phyloP scores from a whole-genome alignment of 1,140 invertebrate genomes.

The Diplogasteroides magnus region DNA sequence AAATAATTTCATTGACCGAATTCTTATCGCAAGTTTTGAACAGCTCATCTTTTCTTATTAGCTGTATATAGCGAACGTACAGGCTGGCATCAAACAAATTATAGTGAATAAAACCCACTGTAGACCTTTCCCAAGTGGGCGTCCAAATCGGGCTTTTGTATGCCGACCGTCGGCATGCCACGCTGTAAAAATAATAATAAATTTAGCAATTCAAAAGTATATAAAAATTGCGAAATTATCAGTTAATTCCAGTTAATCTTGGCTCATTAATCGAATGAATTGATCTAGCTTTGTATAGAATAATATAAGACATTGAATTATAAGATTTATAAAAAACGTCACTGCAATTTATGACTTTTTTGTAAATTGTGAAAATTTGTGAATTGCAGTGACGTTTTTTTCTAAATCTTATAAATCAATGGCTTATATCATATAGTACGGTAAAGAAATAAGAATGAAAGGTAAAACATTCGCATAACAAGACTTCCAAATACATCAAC shows the following conservation, averaged over 20 bases:
- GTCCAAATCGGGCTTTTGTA: conserved; percentile 50
- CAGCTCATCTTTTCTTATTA: no score
- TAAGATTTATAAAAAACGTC: no score
- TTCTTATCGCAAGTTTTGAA: background rate
- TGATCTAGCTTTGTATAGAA: background rate
- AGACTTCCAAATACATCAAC: no score
- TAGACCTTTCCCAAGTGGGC: conserved; percentile 32
- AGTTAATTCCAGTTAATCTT: background rate
- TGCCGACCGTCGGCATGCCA: conserved; percentile 48
- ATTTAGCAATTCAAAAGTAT: background rate
- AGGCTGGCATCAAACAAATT: background rate
- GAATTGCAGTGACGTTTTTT: no score
- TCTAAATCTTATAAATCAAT: no score
- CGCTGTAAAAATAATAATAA: conserved; percentile 14
- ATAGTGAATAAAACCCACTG: conserved; percentile 25
- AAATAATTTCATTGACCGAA: background rate
- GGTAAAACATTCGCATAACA: no score
- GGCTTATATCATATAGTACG: no score
- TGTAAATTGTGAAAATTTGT: no score
- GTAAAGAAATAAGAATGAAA: no score
- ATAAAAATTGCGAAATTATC: no score
- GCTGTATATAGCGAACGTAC: conserved; percentile 1
- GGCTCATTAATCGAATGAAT: background rate
- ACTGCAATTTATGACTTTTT: no score
- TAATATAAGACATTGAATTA: no score